phyloP scores from a whole-genome alignment of 1,140 invertebrate species.

The Antheraea mylitta region DNA sequence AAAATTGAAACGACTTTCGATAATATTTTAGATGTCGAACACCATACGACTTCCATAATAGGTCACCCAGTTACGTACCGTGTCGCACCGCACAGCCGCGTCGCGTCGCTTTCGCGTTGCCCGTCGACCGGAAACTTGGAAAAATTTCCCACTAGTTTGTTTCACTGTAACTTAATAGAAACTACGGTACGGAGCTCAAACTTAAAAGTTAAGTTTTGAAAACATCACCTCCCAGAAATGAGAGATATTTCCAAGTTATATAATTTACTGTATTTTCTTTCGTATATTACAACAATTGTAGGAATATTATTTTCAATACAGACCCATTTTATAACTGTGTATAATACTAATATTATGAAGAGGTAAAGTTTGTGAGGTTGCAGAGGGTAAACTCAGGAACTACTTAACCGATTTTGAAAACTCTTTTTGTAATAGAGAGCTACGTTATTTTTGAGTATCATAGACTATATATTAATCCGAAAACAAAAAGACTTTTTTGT shows the following conservation, averaged over 20 bases:
- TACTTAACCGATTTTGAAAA: no score
- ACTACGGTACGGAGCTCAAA: conserved; percentile 37
- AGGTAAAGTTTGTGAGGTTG: no score
- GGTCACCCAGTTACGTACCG: not conserved
- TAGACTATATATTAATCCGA: no score
- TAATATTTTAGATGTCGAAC: not conserved
- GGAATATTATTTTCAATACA: no score
- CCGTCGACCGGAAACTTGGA: conserved; percentile 38
- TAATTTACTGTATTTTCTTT: not conserved
- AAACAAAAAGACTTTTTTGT: no score
- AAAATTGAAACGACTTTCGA: not conserved
- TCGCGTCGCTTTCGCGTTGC: conserved; percentile 9
- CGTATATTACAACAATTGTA: no score
- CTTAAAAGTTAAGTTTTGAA: conserved; percentile 43
- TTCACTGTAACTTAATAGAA: conserved; percentile 64
- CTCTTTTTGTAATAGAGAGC: no score
- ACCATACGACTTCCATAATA: not conserved
- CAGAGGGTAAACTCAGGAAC: no score
- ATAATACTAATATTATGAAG: no score
- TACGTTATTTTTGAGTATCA: no score
- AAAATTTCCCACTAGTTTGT: conserved; percentile 62
- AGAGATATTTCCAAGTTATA: not conserved
- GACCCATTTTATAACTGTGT: no score
- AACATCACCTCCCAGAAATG: conserved; percentile 19
- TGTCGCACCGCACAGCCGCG: not conserved